Conservation (phyloP, 1,140 invertebrate genomes). For the Myzus persicae region DNA sequence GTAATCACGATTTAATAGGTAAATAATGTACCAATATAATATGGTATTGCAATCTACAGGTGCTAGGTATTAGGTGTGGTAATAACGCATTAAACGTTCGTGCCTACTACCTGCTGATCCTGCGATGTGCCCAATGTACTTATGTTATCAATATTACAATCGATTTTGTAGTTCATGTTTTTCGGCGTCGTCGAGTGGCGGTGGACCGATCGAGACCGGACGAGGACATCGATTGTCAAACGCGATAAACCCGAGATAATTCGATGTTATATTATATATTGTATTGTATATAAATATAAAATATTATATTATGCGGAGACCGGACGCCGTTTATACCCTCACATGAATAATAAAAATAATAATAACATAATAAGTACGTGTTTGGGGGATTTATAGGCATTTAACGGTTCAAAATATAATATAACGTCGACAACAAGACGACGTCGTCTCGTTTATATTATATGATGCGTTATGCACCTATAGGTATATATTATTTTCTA, state of each 20-base stretch:
- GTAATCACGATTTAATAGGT: background rate
- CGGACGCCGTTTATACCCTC: background rate
- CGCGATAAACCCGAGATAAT: background rate
- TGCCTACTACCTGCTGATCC: background rate
- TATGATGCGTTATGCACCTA: background rate
- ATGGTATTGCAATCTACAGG: background rate
- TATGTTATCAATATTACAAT: constrained; percentile 4
- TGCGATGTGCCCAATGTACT: background rate
- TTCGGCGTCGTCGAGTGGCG: background rate
- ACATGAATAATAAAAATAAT: background rate
- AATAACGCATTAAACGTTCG: background rate
- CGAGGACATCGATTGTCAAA: background rate
- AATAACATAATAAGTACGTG: background rate
- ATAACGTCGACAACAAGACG: background rate
- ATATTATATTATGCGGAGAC: background rate
- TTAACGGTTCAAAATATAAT: background rate
- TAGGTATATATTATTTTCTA: too few relatives aligned
- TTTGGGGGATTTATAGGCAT: background rate
- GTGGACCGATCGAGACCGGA: background rate
- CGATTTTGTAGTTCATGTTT: background rate
- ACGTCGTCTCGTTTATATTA: background rate
- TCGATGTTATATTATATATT: background rate
- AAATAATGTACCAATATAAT: too few relatives aligned
- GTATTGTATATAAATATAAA: background rate
- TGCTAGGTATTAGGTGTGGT: background rate